Evolutionary conservation across 2,113 vertebrate genomes (phyloP), one percentile per base, ranked within the genome.

Genomic region (Lipotes vexillifer): DNA sequence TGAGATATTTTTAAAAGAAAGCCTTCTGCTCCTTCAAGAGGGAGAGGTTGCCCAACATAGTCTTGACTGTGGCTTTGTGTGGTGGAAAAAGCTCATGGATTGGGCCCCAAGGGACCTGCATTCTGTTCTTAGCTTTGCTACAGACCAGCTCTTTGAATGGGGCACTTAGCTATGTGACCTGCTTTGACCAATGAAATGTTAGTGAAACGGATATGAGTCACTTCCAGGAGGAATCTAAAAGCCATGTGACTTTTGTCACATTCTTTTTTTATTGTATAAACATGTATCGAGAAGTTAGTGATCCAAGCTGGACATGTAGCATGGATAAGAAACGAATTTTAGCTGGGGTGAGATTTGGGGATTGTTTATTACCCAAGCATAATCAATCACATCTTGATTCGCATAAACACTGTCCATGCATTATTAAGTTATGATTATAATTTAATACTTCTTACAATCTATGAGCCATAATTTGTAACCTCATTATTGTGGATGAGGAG

Each of bases 251-350:
- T 63, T 90, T 46, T 74, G 44, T 23, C 21, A 41, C 33, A 18
- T 75, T 83, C 38, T 80, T 46, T 81, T 71, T 27, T 86, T 72
- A 49, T 68, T 36, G 4, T 38, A 2, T 89, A 66, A 46, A 25
- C 46, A 55, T 41, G 23, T 80, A 49, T 38, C 65, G 57, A 81
- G 84, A 88, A 88, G 66, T 82, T 88, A 91, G 78, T 77, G 85
- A 77, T 72, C 55, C 20, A 36, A 85, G 44, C 17, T 90, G 81
- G 49, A 88, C 23, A 25, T 85, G 55, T 41, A 61, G 20, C 38
- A 89, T 93, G 55, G 89, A 78, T 89, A 84, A 77, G 36, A 95
- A 82, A 91, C 41, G 91, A 94, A 74, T 33, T 85, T 93, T 46
- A 57, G 49, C 71, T 57, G 44, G 65, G 36, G 75, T 96, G 55